Evolutionary conservation across 1,140 invertebrate genomes (phyloP).

Genomic region (Laupala kohalensis): DNA sequence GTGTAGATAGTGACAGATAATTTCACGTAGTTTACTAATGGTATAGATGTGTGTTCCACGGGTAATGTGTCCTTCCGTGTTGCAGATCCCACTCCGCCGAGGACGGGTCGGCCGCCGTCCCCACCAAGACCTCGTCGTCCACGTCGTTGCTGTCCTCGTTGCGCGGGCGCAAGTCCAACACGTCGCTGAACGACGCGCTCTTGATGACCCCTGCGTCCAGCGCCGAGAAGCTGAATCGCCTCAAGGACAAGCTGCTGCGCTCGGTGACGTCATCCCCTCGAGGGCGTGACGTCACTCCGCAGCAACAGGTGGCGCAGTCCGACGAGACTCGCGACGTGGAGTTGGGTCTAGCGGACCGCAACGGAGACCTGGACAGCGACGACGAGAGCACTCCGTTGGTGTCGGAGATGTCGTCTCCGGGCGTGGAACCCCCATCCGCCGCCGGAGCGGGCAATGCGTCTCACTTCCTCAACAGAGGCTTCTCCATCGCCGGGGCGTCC

Average conservation of each 20-base stretch:
- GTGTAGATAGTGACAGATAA: too few species aligned
- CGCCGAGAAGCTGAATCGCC: constrained; percentile 27
- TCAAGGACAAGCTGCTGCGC: constrained; percentile 31
- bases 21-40: too few species aligned
- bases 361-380: constrained; percentile 31
- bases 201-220: constrained; percentile 18
- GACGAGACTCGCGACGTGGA: constrained; percentile 21
- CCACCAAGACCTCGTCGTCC: not conserved
- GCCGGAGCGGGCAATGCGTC: not conserved
- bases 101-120: constrained; percentile 16
- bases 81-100: constrained; percentile 27
- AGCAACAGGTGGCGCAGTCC: constrained; percentile 23
- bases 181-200: constrained; percentile 15
- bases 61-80: too few species aligned
- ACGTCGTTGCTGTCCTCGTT: not conserved
- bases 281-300: constrained; percentile 32
- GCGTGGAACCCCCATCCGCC: too few species aligned
- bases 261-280: constrained; percentile 30
- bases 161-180: constrained; percentile 2
- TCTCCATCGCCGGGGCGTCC: constrained; percentile 8
- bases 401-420: constrained; percentile 31
- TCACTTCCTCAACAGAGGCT: constrained; percentile 12
- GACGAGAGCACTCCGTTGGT: constrained; percentile 49
- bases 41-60: too few species aligned
- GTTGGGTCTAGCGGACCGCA: constrained; percentile 7